Evolutionary conservation across 2,888 invertebrate genomes (phyloP), one percentile per base, ranked within the genome.

Genomic region (Subacronicta megacephala): DNA sequence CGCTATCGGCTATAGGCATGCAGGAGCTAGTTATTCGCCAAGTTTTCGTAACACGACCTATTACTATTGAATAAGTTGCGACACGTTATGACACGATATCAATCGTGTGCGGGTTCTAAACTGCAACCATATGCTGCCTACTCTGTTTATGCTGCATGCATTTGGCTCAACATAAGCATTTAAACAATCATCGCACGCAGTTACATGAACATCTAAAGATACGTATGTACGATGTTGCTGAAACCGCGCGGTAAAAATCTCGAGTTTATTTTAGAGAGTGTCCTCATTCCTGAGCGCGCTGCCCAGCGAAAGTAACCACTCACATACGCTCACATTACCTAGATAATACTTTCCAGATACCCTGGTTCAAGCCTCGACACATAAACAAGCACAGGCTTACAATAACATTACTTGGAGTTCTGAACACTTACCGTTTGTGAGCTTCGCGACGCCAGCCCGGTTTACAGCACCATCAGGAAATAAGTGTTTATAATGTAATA

Each of bases 261-360:
- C 3, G 72, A 72, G 88, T 83, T 88, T 90, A 89, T 90, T 88
- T 88, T 90, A 86, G 85, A 90, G 84, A 87, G 76, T 81, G 85
- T 81, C 90, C 92, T 85, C 91, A 90, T 92, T 92, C 82, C 80
- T 80, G 76, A 78, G 81, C 78, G 81, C 78, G 75, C 72, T 72
- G 59, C 77, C 75, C 77, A 86, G 89, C 81, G 89, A 90, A 91
- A 90, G 90, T 90, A 85, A 82, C 82, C 71, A 77, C 77, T 80
- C 72, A 62, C 68, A 62, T 69, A 72, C 84, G 80, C 79, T 80
- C 80, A 81, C 77, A 81, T 79, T 75, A 79, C 80, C 81, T 82
- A 83, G 80, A 78, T 84, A 81, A 81, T 78, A 70, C 77, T 77
- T 65, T 72, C 75, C 78, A 80, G 79, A 80, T 70, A 78, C 65